Base-by-base conservation (phyloP, 2,113 vertebrate genomes). In the Myanophis thanlyinensis region DNA sequence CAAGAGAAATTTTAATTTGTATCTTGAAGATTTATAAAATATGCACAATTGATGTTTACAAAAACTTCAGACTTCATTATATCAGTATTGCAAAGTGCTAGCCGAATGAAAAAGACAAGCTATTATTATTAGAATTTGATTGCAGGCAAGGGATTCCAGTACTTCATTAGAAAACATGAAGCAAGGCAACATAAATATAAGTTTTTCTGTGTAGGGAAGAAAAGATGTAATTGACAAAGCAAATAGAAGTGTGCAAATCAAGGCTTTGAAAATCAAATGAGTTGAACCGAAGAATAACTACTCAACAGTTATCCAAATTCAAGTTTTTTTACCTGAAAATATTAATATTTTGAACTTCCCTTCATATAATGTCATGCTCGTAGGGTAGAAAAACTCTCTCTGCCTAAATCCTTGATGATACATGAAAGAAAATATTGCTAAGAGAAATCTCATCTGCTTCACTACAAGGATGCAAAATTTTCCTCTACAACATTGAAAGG, bases 21-120 rank as follows among this genome's bases (percentile, higher is more conserved):
- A 25, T 49, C 46, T 49, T 49, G 20, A 91, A 40, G 86, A 87
- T 59, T 62, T 47, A 62, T 54, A 62, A 87, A 62, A 62, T 12
- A 51, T 59, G 46, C 27, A 87, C 56, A 90, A 90, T 53, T 90
- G 52, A 62, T 88, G 1, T 93, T 94, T 89, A 23, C 85, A 93
- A 49, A 49, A 93, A 44, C 89, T 12, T 23, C 22, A 87, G 73
- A 12, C 86, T 91, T 90, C 80, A 93, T 92, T 90, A n/a, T 3
- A 8, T 91, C 47, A 1, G 1, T 44, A 93, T 91, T 92, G 94
- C 0, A 67, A 95, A 52, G 54, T 59, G 56, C 92, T 67, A 86
- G 1, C 89, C 95, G 85, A 93, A 92, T 52, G 18, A 46, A 91
- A 18, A 91, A 51, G 23, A 93, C 47, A 87, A 87, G 46, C 25